Conservation (phyloP, 1,140 invertebrate species). For the Anoplolepis gracilipes region DNA sequence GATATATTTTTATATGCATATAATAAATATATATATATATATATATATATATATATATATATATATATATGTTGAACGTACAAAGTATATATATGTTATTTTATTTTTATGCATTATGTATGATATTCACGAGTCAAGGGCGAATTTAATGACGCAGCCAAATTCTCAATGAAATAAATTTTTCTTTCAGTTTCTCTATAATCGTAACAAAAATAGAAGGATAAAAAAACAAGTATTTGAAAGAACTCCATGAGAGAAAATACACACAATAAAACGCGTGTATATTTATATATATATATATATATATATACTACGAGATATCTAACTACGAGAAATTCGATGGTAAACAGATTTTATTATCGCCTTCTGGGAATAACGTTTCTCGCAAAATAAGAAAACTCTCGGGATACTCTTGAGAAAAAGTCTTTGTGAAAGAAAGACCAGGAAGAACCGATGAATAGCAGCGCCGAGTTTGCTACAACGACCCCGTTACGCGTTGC, state of each 20-base stretch:
- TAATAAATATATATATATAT: no score
- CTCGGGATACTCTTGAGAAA: background rate
- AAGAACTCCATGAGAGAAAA: background rate
- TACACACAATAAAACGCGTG: background rate
- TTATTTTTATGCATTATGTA: background rate
- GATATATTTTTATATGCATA: background rate
- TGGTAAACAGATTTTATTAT: conserved; percentile 1
- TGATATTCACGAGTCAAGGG: background rate
- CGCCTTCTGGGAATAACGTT: background rate
- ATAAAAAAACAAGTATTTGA: background rate
- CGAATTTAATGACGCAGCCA: background rate
- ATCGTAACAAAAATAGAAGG: background rate
- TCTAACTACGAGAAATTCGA: background rate
- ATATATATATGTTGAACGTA: background rate
- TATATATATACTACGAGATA: no score
- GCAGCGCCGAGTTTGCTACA: background rate
- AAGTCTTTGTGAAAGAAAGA: background rate
- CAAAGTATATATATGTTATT: no score
- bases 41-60: no score
- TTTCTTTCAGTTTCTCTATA: background rate
- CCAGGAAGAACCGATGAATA: conserved; percentile 7
- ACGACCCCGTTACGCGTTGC: conserved; percentile 36
- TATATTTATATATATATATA: background rate
- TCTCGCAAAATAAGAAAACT: background rate
- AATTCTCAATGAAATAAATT: background rate